Conservation (phyloP, 2,113 vertebrate genomes). For the Triplophysa dalaica region DNA sequence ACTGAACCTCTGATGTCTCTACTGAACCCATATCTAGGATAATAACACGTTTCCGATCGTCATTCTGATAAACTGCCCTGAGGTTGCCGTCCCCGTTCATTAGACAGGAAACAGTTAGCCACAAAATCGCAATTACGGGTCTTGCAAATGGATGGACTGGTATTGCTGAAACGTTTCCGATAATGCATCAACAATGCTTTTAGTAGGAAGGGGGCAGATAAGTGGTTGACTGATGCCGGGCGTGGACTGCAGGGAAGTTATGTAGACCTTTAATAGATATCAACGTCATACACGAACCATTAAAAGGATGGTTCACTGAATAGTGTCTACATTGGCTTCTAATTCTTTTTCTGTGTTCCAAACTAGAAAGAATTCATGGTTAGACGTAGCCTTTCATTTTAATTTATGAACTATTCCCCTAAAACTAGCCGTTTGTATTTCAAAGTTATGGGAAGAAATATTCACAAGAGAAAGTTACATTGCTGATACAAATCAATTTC, state of each 20-base stretch:
- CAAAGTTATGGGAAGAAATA: neutral
- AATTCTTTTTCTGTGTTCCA: neutral
- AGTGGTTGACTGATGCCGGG: constrained; percentile 17
- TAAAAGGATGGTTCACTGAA: neutral
- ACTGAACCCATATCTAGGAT: neutral
- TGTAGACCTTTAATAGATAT: neutral
- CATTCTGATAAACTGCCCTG: constrained; percentile 37
- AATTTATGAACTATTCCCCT: neutral
- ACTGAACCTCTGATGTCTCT: neutral
- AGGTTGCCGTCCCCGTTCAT: constrained; percentile 33
- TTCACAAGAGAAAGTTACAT: neutral
- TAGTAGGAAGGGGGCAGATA: constrained; percentile 38
- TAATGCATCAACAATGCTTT: constrained; percentile 40
- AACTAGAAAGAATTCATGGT: too few relatives aligned
- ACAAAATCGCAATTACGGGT: constrained; percentile 19
- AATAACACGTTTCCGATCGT: neutral
- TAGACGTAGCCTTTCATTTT: too few relatives aligned
- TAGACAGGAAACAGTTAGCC: constrained; percentile 45
- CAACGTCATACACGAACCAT: neutral
- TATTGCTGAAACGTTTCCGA: constrained; percentile 35
- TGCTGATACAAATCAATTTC: constrained; percentile 19
- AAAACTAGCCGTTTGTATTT: neutral
- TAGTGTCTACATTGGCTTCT: neutral
- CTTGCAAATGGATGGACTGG: constrained; percentile 19
- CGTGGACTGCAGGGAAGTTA: constrained; percentile 1